Percentiles rank a stretch among this genome's conserved stretches.
These are phyloP conservation scores for honey bee (Apis mellifera) DNA, from an alignment of 1,140 invertebrate genomes.

Conservation along the genomic window DNA sequence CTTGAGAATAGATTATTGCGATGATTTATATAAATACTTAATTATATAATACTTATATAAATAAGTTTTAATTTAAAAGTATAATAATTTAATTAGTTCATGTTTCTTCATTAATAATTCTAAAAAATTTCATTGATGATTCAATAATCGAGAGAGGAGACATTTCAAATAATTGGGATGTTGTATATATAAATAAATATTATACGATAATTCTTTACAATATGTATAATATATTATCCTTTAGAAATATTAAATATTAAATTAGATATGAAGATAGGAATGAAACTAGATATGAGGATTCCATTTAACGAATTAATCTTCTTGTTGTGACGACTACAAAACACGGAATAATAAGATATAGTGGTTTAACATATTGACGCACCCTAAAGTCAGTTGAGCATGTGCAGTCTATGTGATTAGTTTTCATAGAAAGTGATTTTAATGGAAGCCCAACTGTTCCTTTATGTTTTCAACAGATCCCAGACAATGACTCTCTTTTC, in stretches of 20 bases:
- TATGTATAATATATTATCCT: background rate
- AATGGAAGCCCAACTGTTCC: slow-evolving; percentile 53
- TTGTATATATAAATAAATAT: too few species aligned
- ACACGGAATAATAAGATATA: slow-evolving; percentile 1
- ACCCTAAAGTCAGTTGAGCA: slow-evolving; percentile 40
- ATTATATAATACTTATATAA: too few species aligned
- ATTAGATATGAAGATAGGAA: too few species aligned
- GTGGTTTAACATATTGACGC: slow-evolving; percentile 5
- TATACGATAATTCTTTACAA: background rate
- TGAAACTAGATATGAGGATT: background rate
- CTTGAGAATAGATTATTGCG: too few species aligned
- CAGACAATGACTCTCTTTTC: slow-evolving; percentile 42
- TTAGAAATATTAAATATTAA: too few species aligned
- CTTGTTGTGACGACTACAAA: background rate
- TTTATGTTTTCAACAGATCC: slow-evolving; percentile 39
- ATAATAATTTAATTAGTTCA: too few species aligned
- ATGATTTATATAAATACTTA: too few species aligned
- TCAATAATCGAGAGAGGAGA: too few species aligned
- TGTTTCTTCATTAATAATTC: too few species aligned
- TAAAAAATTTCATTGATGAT: too few species aligned
- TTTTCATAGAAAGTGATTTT: slow-evolving; percentile 50
- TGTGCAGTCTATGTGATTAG: slow-evolving; percentile 43
- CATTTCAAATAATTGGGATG: too few species aligned
- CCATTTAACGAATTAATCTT: background rate
- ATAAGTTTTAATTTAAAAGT: too few species aligned